Evolutionary conservation across 2,797 vertebrate genomes (phyloP), one percentile per base, ranked within the genome.

Genomic region (Columba guinea): DNA sequence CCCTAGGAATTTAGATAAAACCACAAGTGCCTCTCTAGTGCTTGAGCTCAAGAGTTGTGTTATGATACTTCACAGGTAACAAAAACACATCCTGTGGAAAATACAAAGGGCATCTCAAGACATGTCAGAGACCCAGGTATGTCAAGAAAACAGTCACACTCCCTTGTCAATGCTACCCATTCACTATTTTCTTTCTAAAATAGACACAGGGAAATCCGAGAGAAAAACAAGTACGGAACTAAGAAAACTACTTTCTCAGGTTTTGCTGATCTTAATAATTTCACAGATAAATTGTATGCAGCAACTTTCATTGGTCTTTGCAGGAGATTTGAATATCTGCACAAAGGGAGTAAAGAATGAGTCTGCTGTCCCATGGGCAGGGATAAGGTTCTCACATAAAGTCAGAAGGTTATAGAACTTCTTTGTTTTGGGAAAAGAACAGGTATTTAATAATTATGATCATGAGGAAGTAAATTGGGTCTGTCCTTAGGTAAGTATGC

Each of bases 1-100:
- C 3, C 2, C 3, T 34, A 22, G 1, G 8, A 69, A 70, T 49
- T 64, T 20, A 27, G 19, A 22, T 26, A 34, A 53, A 87, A 41
- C 1, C 13, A 8, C 18, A 62, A 51, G 11, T 26, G 1, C 0
- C 1, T 27, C 11, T 79, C 11, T 73, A 20, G 26, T 41, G 2
- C 16, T 56, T 74, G 26, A 64, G 3, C 10, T 74, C 26, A 64
- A 59, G 7, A 19, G 1, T 19, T 14, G 4, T n/a, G 9, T 23
- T 53, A 13, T 3, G 12, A 46, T n/a, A 30, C 10, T 48, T 60
- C 18, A 35, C 0, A 71, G 15, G 44, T 28, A 75, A 35, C 10
- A 73, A 49, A 56, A 41, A 0, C 4, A n/a, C 1, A 46, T 5
- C 13, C 6, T 2, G 0, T 58, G 19, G 5, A 65, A 59, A 83